Conservation (phyloP, 2,888 invertebrate species). For the Pyrgus malvae region DNA sequence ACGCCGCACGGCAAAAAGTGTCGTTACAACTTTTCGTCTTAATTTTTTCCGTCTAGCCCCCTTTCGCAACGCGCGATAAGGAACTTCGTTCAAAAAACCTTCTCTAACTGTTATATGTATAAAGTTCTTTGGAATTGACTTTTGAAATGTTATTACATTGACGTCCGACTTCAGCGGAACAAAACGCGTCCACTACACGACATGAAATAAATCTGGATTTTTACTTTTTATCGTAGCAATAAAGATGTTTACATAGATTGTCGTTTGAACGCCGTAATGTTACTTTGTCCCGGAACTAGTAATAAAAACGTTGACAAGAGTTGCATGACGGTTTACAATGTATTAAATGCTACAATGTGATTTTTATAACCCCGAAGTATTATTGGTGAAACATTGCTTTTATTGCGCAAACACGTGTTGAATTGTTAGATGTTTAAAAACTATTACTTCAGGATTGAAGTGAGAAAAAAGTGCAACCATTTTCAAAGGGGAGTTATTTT, state of each 20-base stretch:
- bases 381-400: not conserved
- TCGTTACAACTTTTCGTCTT: no score
- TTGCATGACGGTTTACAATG: slow-evolving; percentile 15
- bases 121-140: no score
- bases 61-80: no score
- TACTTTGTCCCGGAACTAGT: slow-evolving; percentile 11
- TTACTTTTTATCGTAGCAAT: slow-evolving; percentile 13
- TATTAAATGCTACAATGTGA: slow-evolving; percentile 10
- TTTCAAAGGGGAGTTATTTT: no score
- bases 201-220: not conserved
- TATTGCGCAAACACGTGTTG: not conserved
- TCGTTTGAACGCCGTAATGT: slow-evolving; percentile 11
- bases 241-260: slow-evolving; percentile 23
- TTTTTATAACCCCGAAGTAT: not conserved
- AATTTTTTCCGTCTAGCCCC: no score
- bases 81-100: no score
- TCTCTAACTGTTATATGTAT: no score
- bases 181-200: not conserved
- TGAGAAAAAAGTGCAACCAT: no score
- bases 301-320: slow-evolving; percentile 16
- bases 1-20: no score
- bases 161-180: no score
- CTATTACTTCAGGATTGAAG: no score
- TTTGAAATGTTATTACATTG: no score
- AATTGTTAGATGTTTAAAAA: not conserved